Base-by-base conservation (phyloP, 2,888 invertebrate species). In the Yponomeuta sedellus region DNA sequence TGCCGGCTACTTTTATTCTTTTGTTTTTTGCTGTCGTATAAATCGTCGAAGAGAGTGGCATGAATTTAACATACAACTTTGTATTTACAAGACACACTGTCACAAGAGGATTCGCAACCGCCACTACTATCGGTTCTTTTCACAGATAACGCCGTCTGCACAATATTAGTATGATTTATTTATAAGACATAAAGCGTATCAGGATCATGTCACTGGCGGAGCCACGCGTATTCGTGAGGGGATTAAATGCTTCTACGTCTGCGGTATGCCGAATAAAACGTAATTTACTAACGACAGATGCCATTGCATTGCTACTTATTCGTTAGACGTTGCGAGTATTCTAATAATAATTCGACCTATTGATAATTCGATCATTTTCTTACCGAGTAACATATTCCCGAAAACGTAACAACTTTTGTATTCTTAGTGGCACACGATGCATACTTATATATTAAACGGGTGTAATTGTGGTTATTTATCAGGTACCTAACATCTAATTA, bases 281-380 rank as follows among this genome's bases (percentile, higher is more conserved):
- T 85, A 83, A 86, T 83, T 83, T 81, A 85, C 82, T 82, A 85
- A 83, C 79, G 82, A 82, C 83, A 81, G 82, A 79, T 84, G 82
- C 80, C 79, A 76, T 79, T 80, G 81, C 77, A 82, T 83, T 81
- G 80, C 80, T 80, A 80, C 80, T 84, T 80, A 81, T 78, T 75
- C 67, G 66, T 70, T 25, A 25, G 0, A 25, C 25, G 2, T 25
- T 25, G 25, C 25, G 1, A 25, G 25, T 25, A 25, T 5, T 25
- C 25, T 25, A 25, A n/a, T n/a, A n/a, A n/a, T n/a, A n/a, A n/a
- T n/a, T n/a, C n/a, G n/a, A n/a, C n/a, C n/a, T n/a, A n/a, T n/a
- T n/a, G n/a, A n/a, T n/a, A n/a, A n/a, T n/a, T n/a, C n/a, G n/a
- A n/a, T n/a, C 57, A 67, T 67, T 67, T 66, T 64, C 61, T 40